Percentiles rank a stretch among this genome's conserved stretches.
These are phyloP conservation scores for Pseudocheirus occidentalis DNA, from an alignment of 2,797 vertebrate species.

Conservation along the genomic window DNA sequence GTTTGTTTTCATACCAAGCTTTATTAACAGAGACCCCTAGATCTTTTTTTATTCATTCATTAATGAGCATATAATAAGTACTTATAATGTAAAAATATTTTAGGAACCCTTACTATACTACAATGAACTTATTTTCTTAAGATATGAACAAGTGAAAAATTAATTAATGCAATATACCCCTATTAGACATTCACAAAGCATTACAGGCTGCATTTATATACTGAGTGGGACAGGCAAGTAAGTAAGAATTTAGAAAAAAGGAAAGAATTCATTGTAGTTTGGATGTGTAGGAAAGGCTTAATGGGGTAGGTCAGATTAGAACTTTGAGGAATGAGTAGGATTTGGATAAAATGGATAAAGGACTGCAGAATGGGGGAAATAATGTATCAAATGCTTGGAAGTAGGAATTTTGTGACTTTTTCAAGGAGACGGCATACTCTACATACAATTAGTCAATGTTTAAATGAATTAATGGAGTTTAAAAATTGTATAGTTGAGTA, in stretches of 20 bases:
- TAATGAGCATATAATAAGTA: neutral
- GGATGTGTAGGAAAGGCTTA: neutral
- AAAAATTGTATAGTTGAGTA: neutral
- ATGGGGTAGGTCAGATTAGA: neutral
- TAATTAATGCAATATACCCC: neutral
- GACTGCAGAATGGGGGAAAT: neutral
- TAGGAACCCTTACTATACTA: neutral
- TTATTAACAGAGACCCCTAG: neutral
- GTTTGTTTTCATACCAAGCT: neutral
- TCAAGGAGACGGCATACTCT: neutral
- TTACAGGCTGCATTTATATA: neutral
- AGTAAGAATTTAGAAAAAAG: neutral
- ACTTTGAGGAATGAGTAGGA: neutral
- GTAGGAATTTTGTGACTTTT: neutral
- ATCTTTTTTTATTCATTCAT: neutral
- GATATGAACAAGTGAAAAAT: neutral
- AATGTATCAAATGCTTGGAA: neutral
- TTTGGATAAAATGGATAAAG: neutral
- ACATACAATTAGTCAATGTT: neutral
- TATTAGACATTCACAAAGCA: neutral
- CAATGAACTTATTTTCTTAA: neutral
- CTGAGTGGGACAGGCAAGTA: neutral
- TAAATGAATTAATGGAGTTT: neutral
- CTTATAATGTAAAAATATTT: neutral
- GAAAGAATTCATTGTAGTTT: neutral